Percentiles rank a stretch among this genome's conserved stretches.
Conservation (phyloP, 2,113 vertebrate genomes). For the Zosterops pallidus region DNA sequence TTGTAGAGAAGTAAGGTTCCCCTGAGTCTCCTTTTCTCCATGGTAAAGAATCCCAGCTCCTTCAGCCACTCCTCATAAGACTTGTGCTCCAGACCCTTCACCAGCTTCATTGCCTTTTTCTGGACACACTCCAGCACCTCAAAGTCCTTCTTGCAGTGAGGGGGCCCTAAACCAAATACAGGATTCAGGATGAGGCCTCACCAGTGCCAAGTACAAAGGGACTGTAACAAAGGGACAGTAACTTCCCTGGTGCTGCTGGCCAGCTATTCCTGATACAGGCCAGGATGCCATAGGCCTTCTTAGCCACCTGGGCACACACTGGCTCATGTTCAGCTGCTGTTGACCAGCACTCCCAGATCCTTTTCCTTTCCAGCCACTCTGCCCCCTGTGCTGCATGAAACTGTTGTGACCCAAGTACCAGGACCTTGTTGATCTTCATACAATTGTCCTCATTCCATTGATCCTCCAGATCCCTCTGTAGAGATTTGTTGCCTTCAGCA, state of each 20-base stretch:
- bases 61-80: not conserved
- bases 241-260: not conserved
- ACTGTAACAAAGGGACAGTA: no score
- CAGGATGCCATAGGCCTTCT: not conserved
- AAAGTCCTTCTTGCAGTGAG: not conserved
- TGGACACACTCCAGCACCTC: fast-evolving
- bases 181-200: not conserved
- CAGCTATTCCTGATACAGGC: not conserved
- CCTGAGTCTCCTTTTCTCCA: not conserved
- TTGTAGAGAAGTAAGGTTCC: not conserved
- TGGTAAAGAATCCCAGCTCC: not conserved
- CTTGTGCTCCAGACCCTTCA: not conserved
- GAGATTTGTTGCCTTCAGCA: not conserved
- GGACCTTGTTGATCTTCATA: not conserved
- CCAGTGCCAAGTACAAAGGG: not conserved
- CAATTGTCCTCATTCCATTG: fast-evolving
- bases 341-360: not conserved
- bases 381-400: fast-evolving
- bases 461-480: not conserved
- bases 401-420: not conserved
- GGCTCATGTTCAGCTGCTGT: not conserved
- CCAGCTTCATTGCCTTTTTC: not conserved
- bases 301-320: not conserved
- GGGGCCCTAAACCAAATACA: not conserved
- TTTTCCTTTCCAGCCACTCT: not conserved